Conservation (phyloP, 2,113 vertebrate genomes). For the Calidris pugnax region DNA sequence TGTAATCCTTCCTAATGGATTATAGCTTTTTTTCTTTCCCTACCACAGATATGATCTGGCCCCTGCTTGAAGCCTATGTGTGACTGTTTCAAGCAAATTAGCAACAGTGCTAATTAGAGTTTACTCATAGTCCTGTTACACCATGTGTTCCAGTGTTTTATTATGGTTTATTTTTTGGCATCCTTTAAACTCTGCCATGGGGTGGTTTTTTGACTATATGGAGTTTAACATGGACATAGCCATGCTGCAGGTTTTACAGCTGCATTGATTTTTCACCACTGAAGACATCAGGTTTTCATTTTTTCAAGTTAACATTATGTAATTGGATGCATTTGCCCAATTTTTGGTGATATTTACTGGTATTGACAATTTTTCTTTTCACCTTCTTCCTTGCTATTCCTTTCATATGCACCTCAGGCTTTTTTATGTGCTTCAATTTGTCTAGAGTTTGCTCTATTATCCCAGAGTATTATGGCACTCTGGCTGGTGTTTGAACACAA, state of each 20-base stretch:
- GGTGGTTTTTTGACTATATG: constrained; percentile 44
- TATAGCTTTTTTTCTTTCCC: constrained; percentile 77
- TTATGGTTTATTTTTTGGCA: constrained; percentile 75
- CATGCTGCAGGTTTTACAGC: constrained; percentile 8
- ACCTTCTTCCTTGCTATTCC: background rate
- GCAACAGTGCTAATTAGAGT: constrained; percentile 82
- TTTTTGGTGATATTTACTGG: background rate
- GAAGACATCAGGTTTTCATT: background rate
- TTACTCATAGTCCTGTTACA: constrained; percentile 75
- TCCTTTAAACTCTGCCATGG: constrained; percentile 62
- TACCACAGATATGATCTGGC: constrained; percentile 77
- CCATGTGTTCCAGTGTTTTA: constrained; percentile 67
- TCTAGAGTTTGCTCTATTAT: background rate
- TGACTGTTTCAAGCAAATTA: constrained; percentile 81
- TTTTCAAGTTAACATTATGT: background rate
- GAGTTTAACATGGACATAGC: constrained; percentile 59
- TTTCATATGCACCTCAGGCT: background rate
- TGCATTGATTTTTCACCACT: background rate
- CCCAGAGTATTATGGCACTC: background rate
- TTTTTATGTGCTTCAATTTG: background rate
- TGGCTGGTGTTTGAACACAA: background rate
- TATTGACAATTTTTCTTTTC: background rate
- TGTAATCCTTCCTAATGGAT: constrained; percentile 79
- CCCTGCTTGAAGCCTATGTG: constrained; percentile 77
- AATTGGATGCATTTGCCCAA: background rate